Evolutionary conservation across 2,888 invertebrate species (phyloP).

Genomic region (Ypsolopha sequella): DNA sequence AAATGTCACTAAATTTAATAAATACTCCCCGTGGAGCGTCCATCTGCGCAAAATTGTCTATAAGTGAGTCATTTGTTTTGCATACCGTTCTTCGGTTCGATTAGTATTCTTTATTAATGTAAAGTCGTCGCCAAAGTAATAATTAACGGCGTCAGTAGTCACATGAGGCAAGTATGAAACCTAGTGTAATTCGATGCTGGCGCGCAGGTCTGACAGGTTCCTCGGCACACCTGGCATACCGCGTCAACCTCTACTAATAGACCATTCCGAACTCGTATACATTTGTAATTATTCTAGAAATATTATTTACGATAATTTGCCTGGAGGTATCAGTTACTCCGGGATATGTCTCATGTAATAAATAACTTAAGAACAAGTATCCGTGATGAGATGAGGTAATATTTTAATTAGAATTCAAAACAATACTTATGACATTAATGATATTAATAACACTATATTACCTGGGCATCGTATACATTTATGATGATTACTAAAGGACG

Average conservation of each 20-base stretch:
- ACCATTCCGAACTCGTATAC: conserved; percentile 17
- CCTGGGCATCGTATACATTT: too few species aligned
- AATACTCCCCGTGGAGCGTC: conserved; percentile 47
- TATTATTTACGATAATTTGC: conserved; percentile 13
- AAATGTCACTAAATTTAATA: conserved; percentile 65
- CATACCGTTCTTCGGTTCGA: conserved; percentile 56
- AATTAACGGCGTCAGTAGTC: conserved; percentile 61
- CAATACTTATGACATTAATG: too few species aligned
- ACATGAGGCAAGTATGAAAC: conserved; percentile 66
- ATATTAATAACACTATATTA: too few species aligned
- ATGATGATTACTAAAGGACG: too few species aligned
- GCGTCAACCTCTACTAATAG: conserved; percentile 47
- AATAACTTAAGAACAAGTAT: too few species aligned
- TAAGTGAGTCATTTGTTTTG: conserved; percentile 65
- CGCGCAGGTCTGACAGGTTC: conserved; percentile 34
- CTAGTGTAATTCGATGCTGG: conserved; percentile 58
- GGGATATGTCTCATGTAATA: conserved; percentile 1
- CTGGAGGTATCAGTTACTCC: conserved; percentile 35
- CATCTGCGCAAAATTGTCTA: conserved; percentile 16
- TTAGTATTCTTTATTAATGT: conserved; percentile 61
- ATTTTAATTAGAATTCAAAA: too few species aligned
- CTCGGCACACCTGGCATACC: conserved; percentile 49
- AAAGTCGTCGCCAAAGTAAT: conserved; percentile 61
- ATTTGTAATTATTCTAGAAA: neutral
- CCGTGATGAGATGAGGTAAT: too few species aligned